Evolutionary conservation across 2,888 invertebrate species (phyloP), one percentile per base, ranked within the genome.

Genomic region (Timandra comae): DNA sequence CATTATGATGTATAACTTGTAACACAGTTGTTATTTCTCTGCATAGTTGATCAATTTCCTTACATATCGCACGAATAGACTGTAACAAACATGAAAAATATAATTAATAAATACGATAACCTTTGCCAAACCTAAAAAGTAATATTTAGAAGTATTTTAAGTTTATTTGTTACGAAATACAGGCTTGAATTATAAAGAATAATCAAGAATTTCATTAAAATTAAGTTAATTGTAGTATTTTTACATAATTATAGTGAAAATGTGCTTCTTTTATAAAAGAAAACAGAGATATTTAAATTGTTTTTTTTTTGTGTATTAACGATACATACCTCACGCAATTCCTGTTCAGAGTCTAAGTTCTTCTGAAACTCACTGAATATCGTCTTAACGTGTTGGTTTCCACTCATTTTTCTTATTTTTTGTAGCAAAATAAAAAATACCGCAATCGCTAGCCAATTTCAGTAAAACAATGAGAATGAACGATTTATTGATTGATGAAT

Each of bases 291-390:
- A n/a, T n/a, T n/a, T n/a, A n/a, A n/a, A n/a, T n/a, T n/a, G n/a
- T n/a, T n/a, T n/a, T n/a, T n/a, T n/a, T n/a, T n/a, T n/a, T n/a
- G n/a, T n/a, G n/a, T n/a, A n/a, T n/a, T n/a, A n/a, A n/a, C n/a
- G n/a, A n/a, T n/a, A n/a, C n/a, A n/a, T 75, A 95, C 96, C 88
- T 96, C 96, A 42, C 95, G 88, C 23, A 91, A 64, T 62, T 93
- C 92, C 67, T 95, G 94, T 58, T 96, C 96, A 7, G 86, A 81
- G 52, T 92, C 92, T 19, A 96, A 81, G 64, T 90, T 88, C 40
- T 91, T 90, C 63, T 95, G 95, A 66, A 94, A 96, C 12, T 91
- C 88, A 30, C 88, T 87, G 65, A 96, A 41, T 13, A 40, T 28
- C 10, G 41, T 28, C 12, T 33, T 39, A 20, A 45, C 7, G 12